Evolutionary conservation across 2,113 vertebrate genomes (phyloP), one percentile per base, ranked within the genome.

Genomic region (Pheucticus melanocephalus): DNA sequence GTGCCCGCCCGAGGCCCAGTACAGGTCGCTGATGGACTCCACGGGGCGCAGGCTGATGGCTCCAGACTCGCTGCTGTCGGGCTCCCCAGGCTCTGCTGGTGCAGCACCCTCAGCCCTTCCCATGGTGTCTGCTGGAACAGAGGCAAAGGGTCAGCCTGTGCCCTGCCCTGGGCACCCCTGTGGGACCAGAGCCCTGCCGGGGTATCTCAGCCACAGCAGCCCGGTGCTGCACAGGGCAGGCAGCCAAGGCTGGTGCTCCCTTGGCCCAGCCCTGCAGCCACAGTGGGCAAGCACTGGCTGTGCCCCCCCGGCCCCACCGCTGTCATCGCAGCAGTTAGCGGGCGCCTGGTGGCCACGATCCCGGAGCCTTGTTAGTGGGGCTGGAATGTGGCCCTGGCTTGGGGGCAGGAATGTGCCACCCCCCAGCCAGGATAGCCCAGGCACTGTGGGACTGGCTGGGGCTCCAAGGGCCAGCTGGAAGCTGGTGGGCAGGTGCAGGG

Each of bases 1-100:
- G 94, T 94, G 93, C 61, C 97, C 97, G 27, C 92, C 97, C 0
- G 80, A 94, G 45, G 91, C 94, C 87, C 98, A 98, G 89, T 99
- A 98, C 35, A 99, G 98, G 90, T 99, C 99, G 5, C 98, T 99
- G 97, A 99, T 99, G 90, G 99, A 99, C 90, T 99, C 99, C 91
- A 99, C 99, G 3, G 95, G 98, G 65, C 98, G 98, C 35, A 99
- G 98, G 91, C 97, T 97, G 53, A 99, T 98, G 95, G 99, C 99
- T 69, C 95, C 95, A 0, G 89, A 28, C 4, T 97, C 94, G 1
- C 73, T 93, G 65, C 78, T 8, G 1, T 95, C 70, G 1, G 80
- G 61, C 42, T 97, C 90, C 33, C 68, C 13, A 11, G 86, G 27
- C 50, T 96, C 92, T 91, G 70, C 75, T 0, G 66, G 83, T 0